These are phyloP conservation scores for Patella depressa DNA, from an alignment of 2,888 invertebrate species.

Conservation along the genomic window DNA sequence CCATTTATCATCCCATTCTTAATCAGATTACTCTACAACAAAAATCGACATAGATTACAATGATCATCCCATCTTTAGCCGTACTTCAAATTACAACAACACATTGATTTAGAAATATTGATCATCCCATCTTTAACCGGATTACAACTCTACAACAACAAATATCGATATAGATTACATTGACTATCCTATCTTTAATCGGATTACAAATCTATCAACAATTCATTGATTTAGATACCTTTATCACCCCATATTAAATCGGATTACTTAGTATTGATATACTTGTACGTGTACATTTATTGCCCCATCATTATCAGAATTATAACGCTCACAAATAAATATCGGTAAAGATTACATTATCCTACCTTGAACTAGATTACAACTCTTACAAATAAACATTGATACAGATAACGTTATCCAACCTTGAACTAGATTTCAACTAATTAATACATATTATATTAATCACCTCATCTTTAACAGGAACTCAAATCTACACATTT, in stretches of 20 bases:
- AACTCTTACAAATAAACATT: too few species aligned
- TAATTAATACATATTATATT: too few species aligned
- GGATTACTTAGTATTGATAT: neutral
- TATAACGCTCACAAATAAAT: too few species aligned
- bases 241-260: slow-evolving; percentile 75
- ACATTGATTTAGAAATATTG: slow-evolving; percentile 75
- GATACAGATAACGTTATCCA: neutral
- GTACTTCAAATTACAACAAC: too few species aligned
- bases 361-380: too few species aligned
- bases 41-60: neutral
- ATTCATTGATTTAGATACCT: slow-evolving; percentile 73
- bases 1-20: slow-evolving; percentile 78
- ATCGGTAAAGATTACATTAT: neutral
- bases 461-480: too few species aligned
- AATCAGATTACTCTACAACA: neutral
- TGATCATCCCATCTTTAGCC: too few species aligned
- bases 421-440: too few species aligned
- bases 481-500: slow-evolving; percentile 73
- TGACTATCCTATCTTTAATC: too few species aligned
- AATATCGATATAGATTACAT: neutral
- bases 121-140: slow-evolving; percentile 73
- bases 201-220: too few species aligned
- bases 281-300: too few species aligned
- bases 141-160: neutral
- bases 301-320: too few species aligned